phyloP scores from a whole-genome alignment of 2,888 invertebrate species.

The Limnephilus rhombicus region DNA sequence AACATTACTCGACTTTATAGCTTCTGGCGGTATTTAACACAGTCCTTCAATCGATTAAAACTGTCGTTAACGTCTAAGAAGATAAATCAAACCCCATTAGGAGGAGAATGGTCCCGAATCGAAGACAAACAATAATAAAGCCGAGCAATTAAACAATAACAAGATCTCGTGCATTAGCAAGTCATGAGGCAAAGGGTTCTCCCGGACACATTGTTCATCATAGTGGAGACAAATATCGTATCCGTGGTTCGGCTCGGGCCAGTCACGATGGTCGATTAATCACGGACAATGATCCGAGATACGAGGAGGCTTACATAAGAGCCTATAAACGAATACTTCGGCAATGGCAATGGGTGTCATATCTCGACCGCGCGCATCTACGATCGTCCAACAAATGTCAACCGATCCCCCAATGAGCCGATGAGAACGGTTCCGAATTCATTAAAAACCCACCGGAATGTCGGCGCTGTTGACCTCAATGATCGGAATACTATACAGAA shows the following conservation, averaged over 20 bases:
- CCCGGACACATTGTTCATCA: slow-evolving; percentile 45
- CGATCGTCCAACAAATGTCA: slow-evolving; percentile 45
- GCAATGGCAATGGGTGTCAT: slow-evolving; percentile 52
- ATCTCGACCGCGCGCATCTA: slow-evolving; percentile 49
- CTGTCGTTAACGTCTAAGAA: background rate
- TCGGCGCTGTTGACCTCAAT: slow-evolving; percentile 50
- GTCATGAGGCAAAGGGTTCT: slow-evolving; percentile 43
- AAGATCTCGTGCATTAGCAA: slow-evolving; percentile 43
- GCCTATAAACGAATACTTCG: slow-evolving; percentile 4
- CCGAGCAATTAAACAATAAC: slow-evolving; percentile 41
- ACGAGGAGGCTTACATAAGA: slow-evolving; percentile 26
- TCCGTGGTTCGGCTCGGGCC: slow-evolving; percentile 46
- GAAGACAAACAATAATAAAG: slow-evolving; percentile 31
- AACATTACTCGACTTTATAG: background rate
- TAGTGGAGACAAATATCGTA: slow-evolving; percentile 57
- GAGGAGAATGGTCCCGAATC: slow-evolving; percentile 10
- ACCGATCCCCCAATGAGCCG: slow-evolving; percentile 12
- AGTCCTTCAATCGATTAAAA: slow-evolving; percentile 5
- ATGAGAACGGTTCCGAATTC: slow-evolving; percentile 38
- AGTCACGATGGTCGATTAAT: slow-evolving; percentile 56
- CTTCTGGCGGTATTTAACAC: background rate
- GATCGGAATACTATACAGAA: slow-evolving; percentile 39
- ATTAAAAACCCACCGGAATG: slow-evolving; percentile 53
- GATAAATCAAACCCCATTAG: slow-evolving; percentile 33
- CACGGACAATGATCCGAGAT: slow-evolving; percentile 54